phyloP scores from a whole-genome alignment of 2,888 invertebrate genomes.

The Stenurella melanura region DNA sequence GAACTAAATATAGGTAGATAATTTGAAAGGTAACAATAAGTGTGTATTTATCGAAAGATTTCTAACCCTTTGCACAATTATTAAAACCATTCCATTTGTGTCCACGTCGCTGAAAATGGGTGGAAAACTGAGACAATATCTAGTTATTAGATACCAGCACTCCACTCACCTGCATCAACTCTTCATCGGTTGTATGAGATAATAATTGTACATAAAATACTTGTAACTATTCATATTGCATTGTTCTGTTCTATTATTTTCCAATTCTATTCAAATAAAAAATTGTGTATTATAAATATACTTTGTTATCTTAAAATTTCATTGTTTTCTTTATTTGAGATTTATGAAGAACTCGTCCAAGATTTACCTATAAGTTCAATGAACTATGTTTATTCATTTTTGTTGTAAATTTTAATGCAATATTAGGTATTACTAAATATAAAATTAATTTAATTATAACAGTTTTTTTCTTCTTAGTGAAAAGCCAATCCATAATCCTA shows the following conservation, averaged over 20 bases:
- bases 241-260: slow-evolving; percentile 74
- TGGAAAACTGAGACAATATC: slow-evolving; percentile 48
- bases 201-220: slow-evolving; percentile 74
- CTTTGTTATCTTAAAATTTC: slow-evolving; percentile 59
- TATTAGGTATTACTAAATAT: slow-evolving; percentile 61
- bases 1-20: no score
- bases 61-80: slow-evolving; percentile 28
- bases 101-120: slow-evolving; percentile 36
- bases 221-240: slow-evolving; percentile 76
- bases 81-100: slow-evolving; percentile 35
- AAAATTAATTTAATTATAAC: slow-evolving; percentile 49
- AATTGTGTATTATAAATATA: slow-evolving; percentile 75
- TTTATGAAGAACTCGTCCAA: slow-evolving; percentile 55
- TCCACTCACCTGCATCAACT: slow-evolving; percentile 71
- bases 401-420: slow-evolving; percentile 60
- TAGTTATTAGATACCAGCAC: slow-evolving; percentile 69
- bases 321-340: slow-evolving; percentile 45
- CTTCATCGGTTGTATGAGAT: slow-evolving; percentile 72
- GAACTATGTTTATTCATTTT: slow-evolving; percentile 47
- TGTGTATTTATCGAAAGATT: slow-evolving; percentile 7
- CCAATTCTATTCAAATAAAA: slow-evolving; percentile 74
- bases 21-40: neutral
- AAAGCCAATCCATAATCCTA: neutral
- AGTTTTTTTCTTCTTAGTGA: slow-evolving; percentile 25
- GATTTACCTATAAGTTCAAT: slow-evolving; percentile 53